A percentile compares a stretch with the other conserved stretches of the same genome.
Evolutionary conservation across 1,140 invertebrate species (phyloP).

Genomic region (Homarus americanus): DNA sequence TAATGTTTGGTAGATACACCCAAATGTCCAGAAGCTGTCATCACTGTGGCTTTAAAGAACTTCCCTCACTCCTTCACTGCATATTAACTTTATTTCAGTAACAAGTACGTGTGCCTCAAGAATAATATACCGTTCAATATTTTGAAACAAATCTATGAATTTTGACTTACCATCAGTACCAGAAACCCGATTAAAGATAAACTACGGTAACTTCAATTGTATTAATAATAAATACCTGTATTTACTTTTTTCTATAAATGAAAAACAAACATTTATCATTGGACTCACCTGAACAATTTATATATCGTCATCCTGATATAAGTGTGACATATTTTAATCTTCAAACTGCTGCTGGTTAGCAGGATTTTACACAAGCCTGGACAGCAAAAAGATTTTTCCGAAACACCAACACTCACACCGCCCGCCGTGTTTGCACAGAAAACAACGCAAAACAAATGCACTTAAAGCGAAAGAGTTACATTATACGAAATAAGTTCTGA

Average conservation of each 20-base stretch:
- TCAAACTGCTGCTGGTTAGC: constrained; percentile 34
- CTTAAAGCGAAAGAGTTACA: constrained; percentile 51
- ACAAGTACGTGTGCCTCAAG: too few relatives aligned
- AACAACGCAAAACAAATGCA: constrained; percentile 59
- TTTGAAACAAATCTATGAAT: too few relatives aligned
- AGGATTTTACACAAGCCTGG: constrained; percentile 19
- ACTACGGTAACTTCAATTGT: too few relatives aligned
- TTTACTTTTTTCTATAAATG: not conserved
- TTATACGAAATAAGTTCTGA: constrained; percentile 27
- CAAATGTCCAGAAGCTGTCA: too few relatives aligned
- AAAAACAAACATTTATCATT: not conserved
- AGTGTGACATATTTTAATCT: constrained; percentile 31
- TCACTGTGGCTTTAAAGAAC: too few relatives aligned
- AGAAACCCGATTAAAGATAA: too few relatives aligned
- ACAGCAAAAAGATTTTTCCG: constrained; percentile 52
- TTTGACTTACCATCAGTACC: too few relatives aligned
- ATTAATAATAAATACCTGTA: too few relatives aligned
- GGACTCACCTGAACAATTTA: not conserved
- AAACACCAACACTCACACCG: not conserved
- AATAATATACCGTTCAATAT: too few relatives aligned
- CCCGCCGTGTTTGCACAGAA: constrained; percentile 24
- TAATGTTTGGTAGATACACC: too few relatives aligned
- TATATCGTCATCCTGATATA: not conserved
- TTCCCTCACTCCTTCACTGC: too few relatives aligned
- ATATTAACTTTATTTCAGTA: too few relatives aligned